These are phyloP conservation scores for Frankliniella intonsa DNA, from an alignment of 2,888 invertebrate genomes.

Conservation along the genomic window DNA sequence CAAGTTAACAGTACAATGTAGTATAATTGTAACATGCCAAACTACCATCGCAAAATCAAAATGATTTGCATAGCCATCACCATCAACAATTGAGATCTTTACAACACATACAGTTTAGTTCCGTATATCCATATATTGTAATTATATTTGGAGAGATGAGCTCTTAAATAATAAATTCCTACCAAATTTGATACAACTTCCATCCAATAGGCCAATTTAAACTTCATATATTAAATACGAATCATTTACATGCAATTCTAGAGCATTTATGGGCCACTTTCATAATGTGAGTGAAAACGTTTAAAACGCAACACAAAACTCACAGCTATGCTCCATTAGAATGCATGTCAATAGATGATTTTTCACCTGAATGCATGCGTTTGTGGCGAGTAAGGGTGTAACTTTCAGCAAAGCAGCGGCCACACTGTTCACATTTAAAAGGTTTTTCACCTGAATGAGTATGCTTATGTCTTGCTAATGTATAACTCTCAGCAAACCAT, in stretches of 20 bases:
- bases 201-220: not conserved
- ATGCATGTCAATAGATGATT: constrained; percentile 15
- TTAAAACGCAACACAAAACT: not conserved
- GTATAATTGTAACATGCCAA: too few relatives aligned
- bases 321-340: not conserved
- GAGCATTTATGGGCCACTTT: not conserved
- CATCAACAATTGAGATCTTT: too few relatives aligned
- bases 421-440: constrained; percentile 14
- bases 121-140: too few relatives aligned
- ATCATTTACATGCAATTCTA: not conserved
- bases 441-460: constrained; percentile 8
- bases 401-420: constrained; percentile 15
- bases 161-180: not conserved
- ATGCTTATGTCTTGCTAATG: constrained; percentile 13
- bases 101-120: too few relatives aligned
- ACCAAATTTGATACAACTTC: not conserved
- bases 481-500: constrained; percentile 20
- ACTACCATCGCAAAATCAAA: too few relatives aligned
- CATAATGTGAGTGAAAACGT: not conserved
- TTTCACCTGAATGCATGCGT: constrained; percentile 13
- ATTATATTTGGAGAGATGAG: too few relatives aligned
- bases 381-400: constrained; percentile 16
- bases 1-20: too few relatives aligned
- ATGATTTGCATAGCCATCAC: too few relatives aligned
- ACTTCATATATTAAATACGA: not conserved